These are phyloP conservation scores for Tetragnatha versicolor DNA, from an alignment of 1,140 invertebrate genomes.

Conservation along the genomic window DNA sequence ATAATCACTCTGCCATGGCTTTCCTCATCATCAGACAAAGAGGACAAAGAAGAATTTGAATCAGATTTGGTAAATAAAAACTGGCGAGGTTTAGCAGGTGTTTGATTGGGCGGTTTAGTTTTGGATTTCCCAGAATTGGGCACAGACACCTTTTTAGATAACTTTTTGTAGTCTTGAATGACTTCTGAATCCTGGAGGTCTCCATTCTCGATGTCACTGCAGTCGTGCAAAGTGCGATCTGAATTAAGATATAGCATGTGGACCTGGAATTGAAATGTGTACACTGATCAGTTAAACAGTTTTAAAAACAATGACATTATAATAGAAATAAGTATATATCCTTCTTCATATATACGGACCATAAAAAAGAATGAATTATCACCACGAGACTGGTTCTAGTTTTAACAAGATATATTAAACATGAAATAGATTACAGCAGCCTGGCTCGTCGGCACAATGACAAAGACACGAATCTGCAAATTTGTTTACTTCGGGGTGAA, in stretches of 20 bases:
- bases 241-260: constrained; percentile 79
- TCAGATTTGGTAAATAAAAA: constrained; percentile 72
- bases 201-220: constrained; percentile 74
- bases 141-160: constrained; percentile 61
- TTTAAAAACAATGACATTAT: too few relatives aligned
- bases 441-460: too few relatives aligned
- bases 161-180: constrained; percentile 81
- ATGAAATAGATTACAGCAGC: too few relatives aligned
- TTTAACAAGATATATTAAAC: too few relatives aligned
- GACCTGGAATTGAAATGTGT: constrained; percentile 69
- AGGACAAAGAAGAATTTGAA: constrained; percentile 63
- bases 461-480: too few relatives aligned
- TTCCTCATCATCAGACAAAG: constrained; percentile 69
- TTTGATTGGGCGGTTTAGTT: constrained; percentile 61
- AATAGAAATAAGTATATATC: too few relatives aligned
- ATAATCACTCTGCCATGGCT: constrained; percentile 75
- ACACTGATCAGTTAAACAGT: too few relatives aligned
- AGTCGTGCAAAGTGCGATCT: constrained; percentile 80
- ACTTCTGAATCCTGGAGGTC: constrained; percentile 76
- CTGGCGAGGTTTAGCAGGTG: constrained; percentile 72
- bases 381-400: too few relatives aligned
- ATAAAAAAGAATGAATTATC: too few relatives aligned
- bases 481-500: too few relatives aligned
- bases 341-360: too few relatives aligned
- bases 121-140: constrained; percentile 10